Evolutionary conservation across 2,797 vertebrate genomes (phyloP).

Genomic region (Enteromius thamalakanensis): DNA sequence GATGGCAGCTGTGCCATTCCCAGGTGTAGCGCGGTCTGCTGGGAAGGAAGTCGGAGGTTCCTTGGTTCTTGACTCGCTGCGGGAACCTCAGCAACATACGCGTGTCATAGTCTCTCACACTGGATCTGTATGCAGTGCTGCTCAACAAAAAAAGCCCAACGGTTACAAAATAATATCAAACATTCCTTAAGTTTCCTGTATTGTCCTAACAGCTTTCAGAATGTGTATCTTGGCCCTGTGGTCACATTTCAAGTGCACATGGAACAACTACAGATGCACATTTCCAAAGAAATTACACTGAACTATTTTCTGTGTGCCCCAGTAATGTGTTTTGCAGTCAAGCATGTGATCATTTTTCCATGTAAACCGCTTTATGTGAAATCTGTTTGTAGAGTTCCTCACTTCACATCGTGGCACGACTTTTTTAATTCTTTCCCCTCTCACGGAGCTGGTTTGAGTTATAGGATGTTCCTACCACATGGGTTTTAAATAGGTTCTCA

Average conservation of each 20-base stretch:
- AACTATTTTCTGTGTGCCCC: conserved; percentile 67
- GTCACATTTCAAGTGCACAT: conserved; percentile 30
- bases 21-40: conserved; percentile 95
- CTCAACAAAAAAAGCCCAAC: conserved; percentile 43
- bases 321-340: conserved; percentile 75
- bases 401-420: conserved; percentile 19
- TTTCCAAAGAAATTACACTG: conserved; percentile 11
- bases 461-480: conserved; percentile 29
- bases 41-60: conserved; percentile 94
- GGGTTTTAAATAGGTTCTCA: conserved; percentile 22
- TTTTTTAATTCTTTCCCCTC: conserved; percentile 17
- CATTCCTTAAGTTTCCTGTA: conserved; percentile 31
- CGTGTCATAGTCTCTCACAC: conserved; percentile 91
- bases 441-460: conserved; percentile 44
- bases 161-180: conserved; percentile 44
- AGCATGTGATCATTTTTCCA: conserved; percentile 65
- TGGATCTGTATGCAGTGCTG: conserved; percentile 87
- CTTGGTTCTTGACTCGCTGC: conserved; percentile 97
- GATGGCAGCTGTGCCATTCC: conserved; percentile 99
- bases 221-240: conserved; percentile 29
- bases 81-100: conserved; percentile 95
- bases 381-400: conserved; percentile 6
- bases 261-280: conserved; percentile 22
- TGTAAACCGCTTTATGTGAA: conserved; percentile 51
- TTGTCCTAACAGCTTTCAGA: conserved; percentile 20